Percentiles rank a stretch among this genome's conserved stretches.
Evolutionary conservation across 2,888 invertebrate species (phyloP).

Genomic region (Dexiosoma caninum): DNA sequence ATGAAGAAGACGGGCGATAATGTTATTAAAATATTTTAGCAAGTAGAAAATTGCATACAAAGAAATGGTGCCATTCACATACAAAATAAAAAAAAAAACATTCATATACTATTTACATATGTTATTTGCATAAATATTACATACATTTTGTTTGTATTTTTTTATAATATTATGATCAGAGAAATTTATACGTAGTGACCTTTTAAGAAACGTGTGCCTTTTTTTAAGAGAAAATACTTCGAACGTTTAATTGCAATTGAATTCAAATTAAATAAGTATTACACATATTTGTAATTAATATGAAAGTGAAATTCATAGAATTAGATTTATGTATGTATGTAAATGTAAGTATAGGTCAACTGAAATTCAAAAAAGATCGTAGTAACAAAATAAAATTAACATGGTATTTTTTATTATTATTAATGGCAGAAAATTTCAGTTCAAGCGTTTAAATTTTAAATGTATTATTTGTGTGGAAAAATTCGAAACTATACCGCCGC

Average conservation of each 20-base stretch:
- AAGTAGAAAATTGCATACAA: not conserved
- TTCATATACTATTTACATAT: not conserved
- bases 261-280: not conserved
- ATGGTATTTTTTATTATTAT: no score
- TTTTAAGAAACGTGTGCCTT: conserved; percentile 39
- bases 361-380: no score
- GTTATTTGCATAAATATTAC: no score
- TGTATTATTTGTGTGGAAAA: no score
- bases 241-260: conserved; percentile 1
- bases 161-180: not conserved
- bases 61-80: conserved; percentile 49
- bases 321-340: not conserved
- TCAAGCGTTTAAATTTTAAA: no score
- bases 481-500: no score
- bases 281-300: not conserved
- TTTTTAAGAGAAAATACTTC: conserved; percentile 23
- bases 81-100: not conserved
- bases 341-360: no score
- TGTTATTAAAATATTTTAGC: not conserved
- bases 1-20: not conserved
- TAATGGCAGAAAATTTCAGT: no score
- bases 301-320: not conserved
- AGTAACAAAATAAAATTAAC: no score
- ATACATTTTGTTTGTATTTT: no score
- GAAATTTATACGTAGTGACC: conserved; percentile 32